Evolutionary conservation across 2,888 invertebrate species (phyloP), one percentile per base, ranked within the genome.

Genomic region (Limenitis camilla): DNA sequence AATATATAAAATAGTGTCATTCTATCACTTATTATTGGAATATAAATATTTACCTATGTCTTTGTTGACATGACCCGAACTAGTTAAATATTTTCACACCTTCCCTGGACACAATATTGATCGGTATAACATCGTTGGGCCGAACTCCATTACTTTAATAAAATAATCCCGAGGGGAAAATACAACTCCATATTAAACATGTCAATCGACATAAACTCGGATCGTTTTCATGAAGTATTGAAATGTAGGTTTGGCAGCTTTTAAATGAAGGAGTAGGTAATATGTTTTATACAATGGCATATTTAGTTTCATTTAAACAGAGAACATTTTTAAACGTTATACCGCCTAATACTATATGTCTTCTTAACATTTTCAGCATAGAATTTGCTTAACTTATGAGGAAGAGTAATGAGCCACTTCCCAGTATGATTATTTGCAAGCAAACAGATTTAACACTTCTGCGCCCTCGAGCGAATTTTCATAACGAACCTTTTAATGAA

Each of bases 91-190:
- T 67, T 72, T 69, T 66, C 63, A 55, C 67, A 65, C 65, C 59
- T 61, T 55, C 47, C 52, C 61, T 53, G 59, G 42, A 52, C 58
- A 55, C 32, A 49, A 54, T 62, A 67, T 68, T 65, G 69, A 69
- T 68, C 63, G 59, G 36, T 50, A 56, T 56, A 53, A 62, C 63
- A 60, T 57, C 63, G 64, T 51, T 58, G 53, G 45, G 59, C 56
- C 52, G 64, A 70, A 69, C 66, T 68, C 69, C 67, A 71, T 69
- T 70, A 71, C 67, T 66, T 62, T 70, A 69, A 71, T 72, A 65
- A 67, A 68, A 66, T 66, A 66, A 68, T 63, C 61, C 59, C 60
- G 38, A 19, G 33, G 53, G 48, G 46, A 42, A n/a, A 53, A 39
- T 43, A 52, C 9, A 40, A 47, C 39, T 53, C 35, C 40, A 33